A percentile compares a stretch with the other conserved stretches of the same genome.
These are phyloP conservation scores for Fukomys damarensis DNA, from an alignment of 2,113 vertebrate species.

Conservation along the genomic window DNA sequence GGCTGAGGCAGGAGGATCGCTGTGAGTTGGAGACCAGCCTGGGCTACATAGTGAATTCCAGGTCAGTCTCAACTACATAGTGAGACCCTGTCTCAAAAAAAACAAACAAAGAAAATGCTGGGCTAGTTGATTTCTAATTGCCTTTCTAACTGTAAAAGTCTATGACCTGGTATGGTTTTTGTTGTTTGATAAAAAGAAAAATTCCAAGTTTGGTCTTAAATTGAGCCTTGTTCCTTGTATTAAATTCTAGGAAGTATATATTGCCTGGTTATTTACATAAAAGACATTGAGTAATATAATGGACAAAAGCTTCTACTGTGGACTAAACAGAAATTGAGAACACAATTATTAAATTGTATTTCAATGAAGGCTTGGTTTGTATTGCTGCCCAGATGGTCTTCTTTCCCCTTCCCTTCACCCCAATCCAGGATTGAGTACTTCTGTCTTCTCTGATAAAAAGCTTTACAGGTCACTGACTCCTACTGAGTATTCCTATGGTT, in stretches of 20 bases:
- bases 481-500: neutral
- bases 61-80: no score
- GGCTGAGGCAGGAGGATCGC: no score
- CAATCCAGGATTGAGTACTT: neutral
- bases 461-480: conserved; percentile 20
- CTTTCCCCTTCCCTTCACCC: neutral
- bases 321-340: conserved; percentile 60
- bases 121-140: conserved; percentile 11
- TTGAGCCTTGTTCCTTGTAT: conserved; percentile 36
- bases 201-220: conserved; percentile 47
- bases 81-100: no score
- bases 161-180: conserved; percentile 7
- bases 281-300: conserved; percentile 55
- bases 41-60: no score
- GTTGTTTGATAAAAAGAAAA: conserved; percentile 45
- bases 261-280: conserved; percentile 58
- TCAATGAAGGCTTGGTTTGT: conserved; percentile 57
- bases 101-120: conserved; percentile 24
- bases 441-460: neutral
- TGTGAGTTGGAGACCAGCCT: no score
- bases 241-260: conserved; percentile 52
- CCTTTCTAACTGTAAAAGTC: neutral
- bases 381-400: conserved; percentile 29
- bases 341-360: conserved; percentile 72
- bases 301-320: conserved; percentile 71